These are phyloP conservation scores for Rhabdomys pumilio DNA, from an alignment of 2,797 vertebrate genomes.

Conservation along the genomic window DNA sequence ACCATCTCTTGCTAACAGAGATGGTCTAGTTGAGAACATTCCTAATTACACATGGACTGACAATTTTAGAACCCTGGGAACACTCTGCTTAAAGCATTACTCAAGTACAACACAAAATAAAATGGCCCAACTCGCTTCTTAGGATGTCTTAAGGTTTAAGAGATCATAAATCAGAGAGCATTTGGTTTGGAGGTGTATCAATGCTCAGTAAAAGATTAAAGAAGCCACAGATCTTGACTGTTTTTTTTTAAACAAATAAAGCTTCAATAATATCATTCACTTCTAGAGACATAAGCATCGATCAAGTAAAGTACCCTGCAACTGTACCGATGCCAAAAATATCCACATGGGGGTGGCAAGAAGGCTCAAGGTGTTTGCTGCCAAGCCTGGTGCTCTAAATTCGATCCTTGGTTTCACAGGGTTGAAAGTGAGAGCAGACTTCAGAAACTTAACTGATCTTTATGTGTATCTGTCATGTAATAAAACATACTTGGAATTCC, in stretches of 20 bases:
- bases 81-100: constrained; percentile 66
- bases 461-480: not conserved
- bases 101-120: not conserved
- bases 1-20: constrained; percentile 69
- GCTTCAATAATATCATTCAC: not conserved
- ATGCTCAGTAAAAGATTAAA: constrained; percentile 41
- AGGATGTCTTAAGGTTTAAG: constrained; percentile 63
- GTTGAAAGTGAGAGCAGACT: not conserved
- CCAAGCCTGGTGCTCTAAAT: not conserved
- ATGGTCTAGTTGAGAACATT: constrained; percentile 53
- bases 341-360: not conserved
- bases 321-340: constrained; percentile 13
- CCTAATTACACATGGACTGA: constrained; percentile 76
- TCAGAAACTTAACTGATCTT: not conserved
- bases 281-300: not conserved
- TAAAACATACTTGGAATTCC: not conserved
- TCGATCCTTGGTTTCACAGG: not conserved
- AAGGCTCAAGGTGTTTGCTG: not conserved
- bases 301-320: not conserved
- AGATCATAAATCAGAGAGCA: constrained; percentile 45
- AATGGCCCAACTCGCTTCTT: constrained; percentile 52
- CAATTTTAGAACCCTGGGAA: constrained; percentile 65
- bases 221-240: not conserved
- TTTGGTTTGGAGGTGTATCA: constrained; percentile 46
- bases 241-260: constrained; percentile 23